phyloP scores from a whole-genome alignment of 1,140 invertebrate genomes.

The Holcopasites calliopsidis region DNA sequence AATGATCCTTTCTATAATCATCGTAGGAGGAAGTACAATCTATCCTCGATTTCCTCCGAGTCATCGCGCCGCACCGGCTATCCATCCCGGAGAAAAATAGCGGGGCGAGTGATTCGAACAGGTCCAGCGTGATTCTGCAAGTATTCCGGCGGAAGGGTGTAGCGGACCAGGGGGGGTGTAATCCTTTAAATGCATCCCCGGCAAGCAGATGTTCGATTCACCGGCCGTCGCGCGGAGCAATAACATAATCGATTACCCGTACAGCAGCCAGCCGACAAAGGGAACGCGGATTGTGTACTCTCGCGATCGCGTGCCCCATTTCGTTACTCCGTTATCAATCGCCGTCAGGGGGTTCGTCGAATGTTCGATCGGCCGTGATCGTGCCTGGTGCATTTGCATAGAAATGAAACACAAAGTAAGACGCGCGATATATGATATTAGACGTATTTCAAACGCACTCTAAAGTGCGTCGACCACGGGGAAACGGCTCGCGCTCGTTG shows the following conservation, averaged over 20 bases:
- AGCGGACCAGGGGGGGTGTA: slow-evolving; percentile 31
- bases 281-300: background rate
- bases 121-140: slow-evolving; percentile 58
- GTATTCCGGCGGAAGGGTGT: slow-evolving; percentile 25
- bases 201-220: slow-evolving; percentile 55
- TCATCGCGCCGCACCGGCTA: slow-evolving; percentile 16
- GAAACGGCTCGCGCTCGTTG: too few species aligned
- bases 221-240: background rate
- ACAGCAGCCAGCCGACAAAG: background rate
- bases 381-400: too few species aligned
- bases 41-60: background rate
- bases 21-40: background rate
- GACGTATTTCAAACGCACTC: too few species aligned
- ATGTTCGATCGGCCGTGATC: too few species aligned
- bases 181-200: slow-evolving; percentile 53
- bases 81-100: slow-evolving; percentile 23
- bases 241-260: slow-evolving; percentile 26
- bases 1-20: too few species aligned
- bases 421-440: too few species aligned
- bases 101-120: slow-evolving; percentile 36
- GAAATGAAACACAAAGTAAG: too few species aligned
- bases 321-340: background rate
- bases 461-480: too few species aligned
- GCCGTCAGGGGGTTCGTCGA: too few species aligned
- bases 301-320: background rate